Percentiles rank a stretch among this genome's conserved stretches.
Evolutionary conservation across 2,113 vertebrate genomes (phyloP).

Genomic region (Dipodomys spectabilis): DNA sequence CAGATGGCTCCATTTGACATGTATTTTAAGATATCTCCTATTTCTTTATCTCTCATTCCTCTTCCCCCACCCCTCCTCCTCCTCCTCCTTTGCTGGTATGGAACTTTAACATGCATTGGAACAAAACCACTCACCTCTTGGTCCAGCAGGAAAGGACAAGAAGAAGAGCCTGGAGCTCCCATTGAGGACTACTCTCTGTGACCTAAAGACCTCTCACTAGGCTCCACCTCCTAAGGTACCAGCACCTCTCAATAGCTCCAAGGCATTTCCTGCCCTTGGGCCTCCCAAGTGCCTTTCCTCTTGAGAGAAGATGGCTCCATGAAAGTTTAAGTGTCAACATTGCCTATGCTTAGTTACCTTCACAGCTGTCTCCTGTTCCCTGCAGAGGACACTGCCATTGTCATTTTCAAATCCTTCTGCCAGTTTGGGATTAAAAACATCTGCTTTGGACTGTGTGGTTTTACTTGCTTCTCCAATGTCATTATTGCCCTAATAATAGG

Average conservation of each 20-base stretch:
- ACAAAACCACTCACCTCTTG: not conserved
- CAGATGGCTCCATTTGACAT: not conserved
- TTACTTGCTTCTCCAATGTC: not conserved
- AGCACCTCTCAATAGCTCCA: not conserved
- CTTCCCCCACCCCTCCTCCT: too few relatives aligned
- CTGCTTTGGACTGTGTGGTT: not conserved
- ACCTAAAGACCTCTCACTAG: not conserved
- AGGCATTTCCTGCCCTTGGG: accelerated
- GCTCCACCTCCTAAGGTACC: not conserved
- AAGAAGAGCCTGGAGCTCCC: not conserved
- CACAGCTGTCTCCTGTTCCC: not conserved
- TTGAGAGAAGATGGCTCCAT: not conserved
- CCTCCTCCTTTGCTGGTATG: too few relatives aligned
- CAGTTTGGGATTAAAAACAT: not conserved
- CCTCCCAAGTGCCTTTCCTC: not conserved
- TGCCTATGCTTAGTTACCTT: not conserved
- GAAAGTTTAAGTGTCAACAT: not conserved
- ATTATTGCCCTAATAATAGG: not conserved
- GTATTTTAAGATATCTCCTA: not conserved
- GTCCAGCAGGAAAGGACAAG: not conserved
- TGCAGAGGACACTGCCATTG: not conserved
- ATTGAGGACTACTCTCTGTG: not conserved
- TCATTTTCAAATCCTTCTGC: not conserved
- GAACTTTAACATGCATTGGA: not conserved
- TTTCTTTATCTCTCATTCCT: too few relatives aligned